A percentile compares a stretch with the other conserved stretches of the same genome.
Conservation (phyloP, 2,888 invertebrate species). For the Hypselothyrea guttata region DNA sequence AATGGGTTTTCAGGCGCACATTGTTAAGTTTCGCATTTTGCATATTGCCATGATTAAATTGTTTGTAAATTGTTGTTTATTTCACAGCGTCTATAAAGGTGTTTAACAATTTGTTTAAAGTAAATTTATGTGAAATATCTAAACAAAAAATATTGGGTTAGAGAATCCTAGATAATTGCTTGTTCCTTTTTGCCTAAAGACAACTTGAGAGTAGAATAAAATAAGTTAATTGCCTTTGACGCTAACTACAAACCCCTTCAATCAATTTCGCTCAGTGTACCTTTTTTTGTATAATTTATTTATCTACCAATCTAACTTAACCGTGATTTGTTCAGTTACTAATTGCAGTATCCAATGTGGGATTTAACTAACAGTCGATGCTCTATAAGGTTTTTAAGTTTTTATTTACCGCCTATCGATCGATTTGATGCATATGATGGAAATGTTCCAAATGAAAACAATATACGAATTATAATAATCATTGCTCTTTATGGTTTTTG, state of each 20-base stretch:
- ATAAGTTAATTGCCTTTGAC: constrained; percentile 1
- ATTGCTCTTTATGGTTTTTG: constrained; percentile 1
- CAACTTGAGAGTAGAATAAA: too few relatives aligned
- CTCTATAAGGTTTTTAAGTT: too few relatives aligned
- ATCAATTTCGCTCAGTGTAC: too few relatives aligned
- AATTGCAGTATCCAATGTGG: too few relatives aligned
- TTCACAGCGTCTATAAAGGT: constrained; percentile 70
- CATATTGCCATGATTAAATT: constrained; percentile 55
- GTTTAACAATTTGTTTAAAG: constrained; percentile 63
- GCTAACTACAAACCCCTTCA: constrained; percentile 10
- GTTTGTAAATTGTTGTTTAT: constrained; percentile 60
- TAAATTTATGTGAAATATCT: constrained; percentile 57
- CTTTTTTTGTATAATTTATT: constrained; percentile 5
- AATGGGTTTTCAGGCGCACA: constrained; percentile 51
- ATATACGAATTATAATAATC: background rate
- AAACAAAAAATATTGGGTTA: constrained; percentile 36
- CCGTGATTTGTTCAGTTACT: too few relatives aligned
- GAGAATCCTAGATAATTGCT: constrained; percentile 37
- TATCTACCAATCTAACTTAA: background rate
- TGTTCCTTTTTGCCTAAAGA: constrained; percentile 17
- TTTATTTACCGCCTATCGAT: too few relatives aligned
- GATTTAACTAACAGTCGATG: too few relatives aligned
- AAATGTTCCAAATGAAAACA: background rate
- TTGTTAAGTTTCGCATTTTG: constrained; percentile 70
- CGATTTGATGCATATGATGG: too few relatives aligned